phyloP scores from a whole-genome alignment of 2,888 invertebrate genomes.

The Parnassius mnemosyne region DNA sequence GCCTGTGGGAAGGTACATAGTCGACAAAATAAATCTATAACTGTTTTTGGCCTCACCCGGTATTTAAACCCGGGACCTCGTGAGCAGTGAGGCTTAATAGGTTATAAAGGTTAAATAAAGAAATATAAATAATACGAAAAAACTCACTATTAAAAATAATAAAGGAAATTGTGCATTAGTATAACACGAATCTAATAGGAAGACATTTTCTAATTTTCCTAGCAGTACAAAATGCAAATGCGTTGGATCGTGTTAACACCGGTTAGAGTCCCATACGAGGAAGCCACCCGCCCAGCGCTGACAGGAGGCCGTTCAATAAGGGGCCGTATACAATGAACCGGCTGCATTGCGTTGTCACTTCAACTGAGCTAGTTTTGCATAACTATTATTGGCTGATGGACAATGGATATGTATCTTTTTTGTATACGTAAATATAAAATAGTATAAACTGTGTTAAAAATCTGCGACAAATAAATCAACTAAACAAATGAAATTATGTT shows the following conservation, averaged over 20 bases:
- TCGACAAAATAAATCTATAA: too few species aligned
- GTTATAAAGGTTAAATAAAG: neutral
- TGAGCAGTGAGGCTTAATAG: too few species aligned
- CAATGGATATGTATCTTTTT: slow-evolving; percentile 49
- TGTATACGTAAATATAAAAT: too few species aligned
- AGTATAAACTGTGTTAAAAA: too few species aligned
- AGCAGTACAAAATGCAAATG: slow-evolving; percentile 27
- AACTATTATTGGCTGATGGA: slow-evolving; percentile 67
- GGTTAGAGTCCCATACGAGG: slow-evolving; percentile 30
- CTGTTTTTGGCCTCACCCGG: too few species aligned
- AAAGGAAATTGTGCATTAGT: neutral
- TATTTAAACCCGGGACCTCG: too few species aligned
- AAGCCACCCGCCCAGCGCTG: slow-evolving; percentile 27
- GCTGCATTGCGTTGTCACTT: slow-evolving; percentile 71
- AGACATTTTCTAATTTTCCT: slow-evolving; percentile 27
- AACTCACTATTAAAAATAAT: too few species aligned
- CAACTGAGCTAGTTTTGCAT: slow-evolving; percentile 53
- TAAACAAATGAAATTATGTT: too few species aligned
- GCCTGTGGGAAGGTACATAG: too few species aligned
- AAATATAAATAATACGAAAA: neutral
- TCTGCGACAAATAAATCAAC: too few species aligned
- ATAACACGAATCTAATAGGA: slow-evolving; percentile 6
- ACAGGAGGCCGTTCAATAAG: slow-evolving; percentile 59
- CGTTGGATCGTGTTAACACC: slow-evolving; percentile 36
- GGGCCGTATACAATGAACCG: slow-evolving; percentile 56